phyloP scores from a whole-genome alignment of 2,797 vertebrate genomes.

The Callimico goeldii region DNA sequence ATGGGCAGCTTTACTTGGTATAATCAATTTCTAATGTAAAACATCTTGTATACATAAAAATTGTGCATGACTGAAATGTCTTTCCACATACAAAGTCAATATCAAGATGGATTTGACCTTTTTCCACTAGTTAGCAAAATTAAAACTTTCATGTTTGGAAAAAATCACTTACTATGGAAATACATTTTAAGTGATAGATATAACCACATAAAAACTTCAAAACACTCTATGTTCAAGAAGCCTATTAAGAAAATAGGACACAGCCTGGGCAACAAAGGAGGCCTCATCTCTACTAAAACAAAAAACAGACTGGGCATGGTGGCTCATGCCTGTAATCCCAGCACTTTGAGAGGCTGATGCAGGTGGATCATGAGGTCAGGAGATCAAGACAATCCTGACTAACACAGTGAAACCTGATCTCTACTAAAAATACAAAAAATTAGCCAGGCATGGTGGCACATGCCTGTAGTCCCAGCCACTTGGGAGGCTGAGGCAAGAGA shows the following conservation, averaged over 20 bases:
- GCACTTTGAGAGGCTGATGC: too few species aligned
- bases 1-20: neutral
- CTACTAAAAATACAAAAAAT: neutral
- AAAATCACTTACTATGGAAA: neutral
- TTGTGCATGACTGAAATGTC: neutral
- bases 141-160: neutral
- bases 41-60: neutral
- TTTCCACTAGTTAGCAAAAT: neutral
- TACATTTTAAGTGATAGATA: slow-evolving; percentile 10
- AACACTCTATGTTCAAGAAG: neutral
- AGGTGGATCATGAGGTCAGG: too few species aligned
- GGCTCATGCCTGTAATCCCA: too few species aligned
- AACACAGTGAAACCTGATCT: neutral
- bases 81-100: neutral
- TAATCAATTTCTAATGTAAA: neutral
- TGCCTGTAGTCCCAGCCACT: too few species aligned
- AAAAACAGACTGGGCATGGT: neutral
- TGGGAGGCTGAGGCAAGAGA: too few species aligned
- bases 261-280: neutral
- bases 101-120: neutral
- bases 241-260: neutral
- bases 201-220: neutral
- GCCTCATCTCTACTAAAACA: neutral
- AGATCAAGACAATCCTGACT: too few species aligned
- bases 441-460: too few species aligned